These are phyloP conservation scores for Drosophila asahinai DNA, from an alignment of 1,140 invertebrate genomes.

Conservation along the genomic window DNA sequence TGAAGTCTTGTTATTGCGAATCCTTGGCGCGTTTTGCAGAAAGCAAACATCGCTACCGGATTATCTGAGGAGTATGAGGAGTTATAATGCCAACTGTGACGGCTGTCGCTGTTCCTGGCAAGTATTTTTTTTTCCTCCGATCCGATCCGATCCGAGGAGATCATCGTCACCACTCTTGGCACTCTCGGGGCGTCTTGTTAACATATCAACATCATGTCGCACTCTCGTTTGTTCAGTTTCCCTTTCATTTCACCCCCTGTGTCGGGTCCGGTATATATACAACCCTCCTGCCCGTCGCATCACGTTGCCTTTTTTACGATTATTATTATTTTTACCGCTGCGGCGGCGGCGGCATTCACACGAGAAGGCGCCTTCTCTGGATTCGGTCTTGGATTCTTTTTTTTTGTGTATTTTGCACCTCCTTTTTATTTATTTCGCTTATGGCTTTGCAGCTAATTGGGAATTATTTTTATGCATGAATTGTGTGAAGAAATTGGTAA, in stretches of 20 bases:
- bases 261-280: constrained; percentile 9
- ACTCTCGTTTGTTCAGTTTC: constrained; percentile 61
- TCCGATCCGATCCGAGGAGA: constrained; percentile 35
- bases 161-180: constrained; percentile 69
- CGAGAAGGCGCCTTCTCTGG: constrained; percentile 54
- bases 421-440: constrained; percentile 51
- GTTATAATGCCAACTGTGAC: constrained; percentile 76
- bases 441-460: constrained; percentile 74
- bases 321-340: constrained; percentile 80
- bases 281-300: constrained; percentile 20
- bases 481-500: constrained; percentile 82
- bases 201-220: constrained; percentile 84
- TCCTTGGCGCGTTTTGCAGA: constrained; percentile 67
- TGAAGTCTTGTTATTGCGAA: constrained; percentile 47
- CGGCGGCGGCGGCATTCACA: constrained; percentile 67
- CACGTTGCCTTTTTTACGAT: constrained; percentile 70
- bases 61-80: constrained; percentile 49
- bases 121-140: constrained; percentile 9
- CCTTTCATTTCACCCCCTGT: constrained; percentile 31
- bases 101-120: constrained; percentile 29
- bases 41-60: constrained; percentile 81
- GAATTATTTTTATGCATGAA: constrained; percentile 84
- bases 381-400: constrained; percentile 9
- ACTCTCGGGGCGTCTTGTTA: constrained; percentile 80
- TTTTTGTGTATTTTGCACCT: constrained; percentile 48